Base-by-base conservation (phyloP, 2,888 invertebrate genomes). In the Leptopilina myrica region DNA sequence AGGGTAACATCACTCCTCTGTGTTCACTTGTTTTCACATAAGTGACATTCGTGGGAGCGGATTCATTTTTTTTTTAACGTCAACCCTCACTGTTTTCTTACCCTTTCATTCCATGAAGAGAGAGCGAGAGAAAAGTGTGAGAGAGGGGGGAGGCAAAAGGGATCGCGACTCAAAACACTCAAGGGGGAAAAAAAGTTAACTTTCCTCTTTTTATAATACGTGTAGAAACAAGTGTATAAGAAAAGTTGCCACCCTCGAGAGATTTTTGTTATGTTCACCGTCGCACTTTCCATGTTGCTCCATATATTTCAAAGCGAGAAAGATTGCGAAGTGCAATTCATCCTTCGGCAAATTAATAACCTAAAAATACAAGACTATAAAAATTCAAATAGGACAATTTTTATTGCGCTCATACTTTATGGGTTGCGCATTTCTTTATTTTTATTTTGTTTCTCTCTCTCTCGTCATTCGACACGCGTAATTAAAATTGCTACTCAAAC, bases 351-450 rank as follows among this genome's bases (percentile, higher is more conserved):
- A 79, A 79, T 79, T 79, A 77, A 79, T 81, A 76, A 77, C 66
- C 77, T 69, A 49, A 79, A 49, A 79, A 77, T 64, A 81, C 12
- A 69, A 53, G 53, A 20, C 26, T 12, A 15, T 43, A 12, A 43
- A 43, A 69, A 49, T 26, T 20, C n/a, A 20, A 49, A 69, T 26
- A 69, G 69, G 69, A 14, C 69, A 69, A 69, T 69, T 84, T 87
- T 87, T 87, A 87, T 87, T 86, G 84, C 85, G 65, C 85, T 81
- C 78, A 85, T 87, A 85, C 81, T 87, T 87, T 87, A 87, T 80
- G 84, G 84, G 81, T 78, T 79, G 49, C 78, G 80, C 80, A 80
- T 82, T 83, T 82, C 81, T 84, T 78, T 6, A n/a, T 56, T n/a
- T 56, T n/a, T 5, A 5, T 15, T 15, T n/a, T 15, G 0, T 33